Evolutionary conservation across 2,888 invertebrate species (phyloP), one percentile per base, ranked within the genome.

Genomic region (Herminia tarsipennalis): DNA sequence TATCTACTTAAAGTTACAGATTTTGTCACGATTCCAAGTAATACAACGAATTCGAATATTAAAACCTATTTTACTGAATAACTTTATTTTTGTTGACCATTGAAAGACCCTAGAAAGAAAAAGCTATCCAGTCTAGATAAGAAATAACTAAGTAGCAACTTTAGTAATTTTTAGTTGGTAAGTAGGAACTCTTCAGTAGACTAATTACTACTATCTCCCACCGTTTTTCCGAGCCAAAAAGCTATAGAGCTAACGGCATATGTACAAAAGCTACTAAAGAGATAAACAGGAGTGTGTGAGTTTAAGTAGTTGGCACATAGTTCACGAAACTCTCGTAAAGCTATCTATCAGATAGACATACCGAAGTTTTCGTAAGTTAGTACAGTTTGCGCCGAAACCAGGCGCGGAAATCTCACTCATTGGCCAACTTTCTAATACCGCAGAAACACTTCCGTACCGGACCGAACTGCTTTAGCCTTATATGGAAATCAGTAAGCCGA

Each of bases 1-100:
- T 28, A 33, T 37, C 36, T 35, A 35, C 16, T 36, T 43, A 30
- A 48, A 52, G 50, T 43, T 38, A 48, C 51, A 41, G 38, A 46
- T 42, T 57, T 45, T 34, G 12, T 44, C 24, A 48, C 9, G 13
- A 21, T 20, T 14, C 10, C 8, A 21, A 9, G 34, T 6, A 6
- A 35, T 10, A 22, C 14, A 2, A 2, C 16, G 8, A 27, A 27
- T 27, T n/a, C n/a, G 9, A 3, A n/a, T 10, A 10, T 17, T 3
- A 34, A 25, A 12, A 3, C 2, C n/a, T 2, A 13, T 1, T 1
- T 3, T 5, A 3, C 22, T 5, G 5, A 37, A n/a, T n/a, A n/a
- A n/a, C n/a, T n/a, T n/a, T n/a, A n/a, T n/a, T n/a, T n/a, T n/a
- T n/a, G n/a, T n/a, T n/a, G n/a, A n/a, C n/a, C n/a, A n/a, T n/a